Conservation (phyloP, 1,140 invertebrate species). For the Leptinotarsa texana region DNA sequence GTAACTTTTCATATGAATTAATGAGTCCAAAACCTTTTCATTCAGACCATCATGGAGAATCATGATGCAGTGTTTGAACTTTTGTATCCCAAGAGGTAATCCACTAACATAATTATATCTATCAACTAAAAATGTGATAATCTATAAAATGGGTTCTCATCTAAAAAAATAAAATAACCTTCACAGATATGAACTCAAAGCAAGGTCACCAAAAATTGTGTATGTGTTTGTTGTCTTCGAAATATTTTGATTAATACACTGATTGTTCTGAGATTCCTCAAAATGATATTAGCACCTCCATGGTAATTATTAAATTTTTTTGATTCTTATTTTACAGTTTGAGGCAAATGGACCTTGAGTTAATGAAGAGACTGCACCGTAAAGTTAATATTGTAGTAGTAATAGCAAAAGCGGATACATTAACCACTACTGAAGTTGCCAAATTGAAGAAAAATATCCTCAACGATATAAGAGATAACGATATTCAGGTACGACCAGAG, state of each 20-base stretch:
- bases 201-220: no score
- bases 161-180: no score
- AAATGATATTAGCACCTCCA: not conserved
- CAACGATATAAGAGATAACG: conserved; percentile 77
- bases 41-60: no score
- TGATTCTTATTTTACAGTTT: conserved; percentile 64
- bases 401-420: conserved; percentile 96
- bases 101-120: no score
- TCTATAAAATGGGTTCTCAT: no score
- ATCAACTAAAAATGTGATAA: no score
- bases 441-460: conserved; percentile 86
- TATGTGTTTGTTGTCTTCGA: no score
- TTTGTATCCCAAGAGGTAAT: no score
- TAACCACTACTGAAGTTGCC: conserved; percentile 86
- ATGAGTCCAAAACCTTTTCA: no score
- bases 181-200: no score
- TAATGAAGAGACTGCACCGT: conserved; percentile 89
- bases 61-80: no score
- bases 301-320: conserved; percentile 16
- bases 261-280: not conserved
- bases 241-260: not conserved
- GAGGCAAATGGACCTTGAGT: conserved; percentile 92
- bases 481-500: conserved; percentile 71
- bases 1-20: no score
- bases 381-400: conserved; percentile 98